A percentile compares a stretch with the other conserved stretches of the same genome.
phyloP scores from a whole-genome alignment of 2,888 invertebrate species.

The Megastigmus dorsalis region DNA sequence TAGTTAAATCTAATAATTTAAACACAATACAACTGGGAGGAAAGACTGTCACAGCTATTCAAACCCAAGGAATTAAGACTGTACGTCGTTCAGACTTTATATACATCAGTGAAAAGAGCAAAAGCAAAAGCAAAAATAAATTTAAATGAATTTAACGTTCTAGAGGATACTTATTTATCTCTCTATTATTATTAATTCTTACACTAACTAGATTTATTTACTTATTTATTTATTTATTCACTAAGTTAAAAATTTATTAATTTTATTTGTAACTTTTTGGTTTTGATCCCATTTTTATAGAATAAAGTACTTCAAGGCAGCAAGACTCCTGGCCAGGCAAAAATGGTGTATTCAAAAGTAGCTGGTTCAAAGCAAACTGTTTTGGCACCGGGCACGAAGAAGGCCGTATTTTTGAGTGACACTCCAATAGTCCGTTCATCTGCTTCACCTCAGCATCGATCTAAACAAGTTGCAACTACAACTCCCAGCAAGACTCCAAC shows the following conservation, averaged over 20 bases:
- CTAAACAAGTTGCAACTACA: conserved; percentile 57
- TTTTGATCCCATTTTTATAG: conserved; percentile 42
- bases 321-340: conserved; percentile 62
- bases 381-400: conserved; percentile 69
- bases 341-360: conserved; percentile 69
- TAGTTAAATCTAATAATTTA: conserved; percentile 79
- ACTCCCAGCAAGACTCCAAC: conserved; percentile 57
- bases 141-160: conserved; percentile 27
- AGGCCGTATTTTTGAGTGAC: conserved; percentile 54
- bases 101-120: conserved; percentile 16
- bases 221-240: conserved; percentile 37
- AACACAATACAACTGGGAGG: conserved; percentile 65
- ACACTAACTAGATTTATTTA: too few relatives aligned
- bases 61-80: conserved; percentile 57
- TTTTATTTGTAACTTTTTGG: conserved; percentile 9
- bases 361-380: conserved; percentile 69
- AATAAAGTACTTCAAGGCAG: conserved; percentile 45
- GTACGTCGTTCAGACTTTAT: conserved; percentile 50
- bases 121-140: conserved; percentile 41
- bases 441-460: conserved; percentile 53
- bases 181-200: conserved; percentile 10
- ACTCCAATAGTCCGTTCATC: conserved; percentile 60
- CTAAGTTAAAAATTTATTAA: conserved; percentile 27
- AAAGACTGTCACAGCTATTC: conserved; percentile 66
- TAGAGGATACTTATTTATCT: conserved; percentile 10